Evolutionary conservation across 2,113 vertebrate genomes (phyloP).

Genomic region (Vombatus ursinus): DNA sequence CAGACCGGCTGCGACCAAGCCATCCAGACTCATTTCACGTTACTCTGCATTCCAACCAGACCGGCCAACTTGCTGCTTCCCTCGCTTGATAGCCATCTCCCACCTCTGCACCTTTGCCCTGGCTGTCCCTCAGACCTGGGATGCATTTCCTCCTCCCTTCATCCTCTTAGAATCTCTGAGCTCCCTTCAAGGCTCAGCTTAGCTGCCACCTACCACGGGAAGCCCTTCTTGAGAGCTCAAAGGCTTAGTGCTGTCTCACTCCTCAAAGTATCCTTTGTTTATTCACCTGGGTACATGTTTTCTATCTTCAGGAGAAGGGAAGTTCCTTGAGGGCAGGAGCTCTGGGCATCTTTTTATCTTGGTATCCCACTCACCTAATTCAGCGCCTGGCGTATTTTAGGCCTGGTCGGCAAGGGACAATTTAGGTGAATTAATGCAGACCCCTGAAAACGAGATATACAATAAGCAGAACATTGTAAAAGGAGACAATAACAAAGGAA

Average conservation of each 20-base stretch:
- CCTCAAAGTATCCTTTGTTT: neutral
- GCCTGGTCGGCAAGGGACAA: no score
- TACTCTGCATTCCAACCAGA: neutral
- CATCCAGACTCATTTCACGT: neutral
- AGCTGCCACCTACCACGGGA: neutral
- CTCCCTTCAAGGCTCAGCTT: neutral
- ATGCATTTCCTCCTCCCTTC: neutral
- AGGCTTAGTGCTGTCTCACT: neutral
- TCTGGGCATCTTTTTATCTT: neutral
- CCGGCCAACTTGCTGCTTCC: neutral
- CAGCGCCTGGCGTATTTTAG: no score
- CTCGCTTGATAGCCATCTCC: neutral
- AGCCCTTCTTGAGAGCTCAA: neutral
- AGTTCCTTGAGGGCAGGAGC: neutral
- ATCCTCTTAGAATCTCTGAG: neutral
- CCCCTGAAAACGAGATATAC: no score
- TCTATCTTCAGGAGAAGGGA: neutral
- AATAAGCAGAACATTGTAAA: rapidly evolving
- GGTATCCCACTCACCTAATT: neutral
- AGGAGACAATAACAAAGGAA: neutral
- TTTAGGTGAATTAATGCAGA: no score
- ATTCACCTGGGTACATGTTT: rapidly evolving
- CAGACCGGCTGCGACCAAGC: neutral
- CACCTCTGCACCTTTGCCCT: neutral
- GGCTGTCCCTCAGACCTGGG: no score